Evolutionary conservation across 2,888 invertebrate species (phyloP), one percentile per base, ranked within the genome.

Genomic region (Amphipyra tragopoginis): DNA sequence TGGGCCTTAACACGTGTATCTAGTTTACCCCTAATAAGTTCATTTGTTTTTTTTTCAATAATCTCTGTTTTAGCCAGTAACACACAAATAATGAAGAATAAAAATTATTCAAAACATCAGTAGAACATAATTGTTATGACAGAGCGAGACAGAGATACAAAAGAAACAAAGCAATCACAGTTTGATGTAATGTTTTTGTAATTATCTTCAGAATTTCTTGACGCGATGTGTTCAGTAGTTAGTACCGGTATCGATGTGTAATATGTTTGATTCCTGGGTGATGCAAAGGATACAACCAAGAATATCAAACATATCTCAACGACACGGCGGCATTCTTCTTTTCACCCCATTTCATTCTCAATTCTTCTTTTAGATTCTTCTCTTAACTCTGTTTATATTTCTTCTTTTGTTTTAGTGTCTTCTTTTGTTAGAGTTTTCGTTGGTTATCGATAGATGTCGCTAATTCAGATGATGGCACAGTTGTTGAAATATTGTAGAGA

Each of bases 281-380:
- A 97, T 96, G 95, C 88, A 86, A 81, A 94, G 90, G 95, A 96
- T 68, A 98, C 98, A 99, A 99, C 99, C 99, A 99, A 99, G 99
- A 99, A 99, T 99, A 99, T 99, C 99, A 99, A 99, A 99, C 99
- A 99, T 99, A 99, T 99, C 99, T 99, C 94, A 97, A 96, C 96
- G 93, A 87, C 88, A 60, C 88, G 29, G 45, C 80, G 88, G 83
- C 87, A 82, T 73, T 66, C 50, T 62, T 52, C 74, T 15, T 9
- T 45, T n/a, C 0, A 54, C 44, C 56, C 50, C 69, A 2, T 5
- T 29, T 29, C 8, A 1, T 67, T 77, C 66, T 71, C 55, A 55
- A 47, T 60, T 64, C 45, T 64, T 61, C 58, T 61, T 64, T 57
- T 11, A 15, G 36, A 7, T 48, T 63, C 60, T 67, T 77, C 67